A percentile compares a stretch with the other conserved stretches of the same genome.
phyloP scores from a whole-genome alignment of 2,113 vertebrate genomes.

The Origma solitaria region DNA sequence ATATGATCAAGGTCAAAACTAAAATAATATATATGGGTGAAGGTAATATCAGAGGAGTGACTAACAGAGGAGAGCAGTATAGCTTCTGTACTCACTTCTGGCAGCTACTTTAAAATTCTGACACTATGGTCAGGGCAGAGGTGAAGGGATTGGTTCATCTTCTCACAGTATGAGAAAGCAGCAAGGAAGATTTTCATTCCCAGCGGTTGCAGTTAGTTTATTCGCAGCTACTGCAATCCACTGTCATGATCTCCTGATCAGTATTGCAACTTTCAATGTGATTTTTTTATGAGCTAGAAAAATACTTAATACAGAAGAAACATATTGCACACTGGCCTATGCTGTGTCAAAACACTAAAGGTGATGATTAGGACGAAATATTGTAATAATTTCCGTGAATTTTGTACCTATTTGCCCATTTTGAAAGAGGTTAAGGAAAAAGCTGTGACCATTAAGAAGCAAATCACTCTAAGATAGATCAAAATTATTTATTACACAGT shows the following conservation, averaged over 20 bases:
- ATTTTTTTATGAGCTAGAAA: neutral
- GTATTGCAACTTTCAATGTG: neutral
- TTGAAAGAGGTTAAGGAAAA: neutral
- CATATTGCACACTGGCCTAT: neutral
- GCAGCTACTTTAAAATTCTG: neutral
- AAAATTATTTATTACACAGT: neutral
- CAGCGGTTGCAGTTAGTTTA: neutral
- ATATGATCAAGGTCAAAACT: neutral
- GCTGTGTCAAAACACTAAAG: neutral
- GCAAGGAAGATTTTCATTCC: accelerated
- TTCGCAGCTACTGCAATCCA: neutral
- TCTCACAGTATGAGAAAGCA: neutral
- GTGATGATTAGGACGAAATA: neutral
- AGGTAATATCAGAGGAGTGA: neutral
- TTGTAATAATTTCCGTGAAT: neutral
- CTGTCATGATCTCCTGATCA: neutral
- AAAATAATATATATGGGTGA: neutral
- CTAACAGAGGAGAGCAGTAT: neutral
- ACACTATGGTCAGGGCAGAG: neutral
- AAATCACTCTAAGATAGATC: neutral
- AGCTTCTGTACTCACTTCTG: neutral
- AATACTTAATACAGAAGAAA: neutral
- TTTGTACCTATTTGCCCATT: neutral
- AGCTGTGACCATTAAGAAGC: neutral
- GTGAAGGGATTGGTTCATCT: neutral